Evolutionary conservation across 92 coral and sea anemone species (phyloP).

Genomic region (Palythoa caribaeorum): DNA sequence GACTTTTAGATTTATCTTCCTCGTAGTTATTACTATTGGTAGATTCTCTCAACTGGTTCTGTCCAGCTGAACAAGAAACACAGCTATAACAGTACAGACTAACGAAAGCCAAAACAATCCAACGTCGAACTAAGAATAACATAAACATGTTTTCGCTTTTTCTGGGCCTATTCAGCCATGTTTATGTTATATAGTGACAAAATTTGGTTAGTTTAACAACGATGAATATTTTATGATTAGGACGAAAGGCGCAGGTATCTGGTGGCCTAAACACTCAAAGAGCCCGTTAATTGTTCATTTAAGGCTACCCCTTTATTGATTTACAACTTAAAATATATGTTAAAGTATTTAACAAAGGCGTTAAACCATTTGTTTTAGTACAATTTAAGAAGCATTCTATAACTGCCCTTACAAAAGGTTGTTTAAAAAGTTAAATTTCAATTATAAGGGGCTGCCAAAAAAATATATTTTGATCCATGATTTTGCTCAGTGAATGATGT

Average conservation of each 20-base stretch:
- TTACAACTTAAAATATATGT: neutral
- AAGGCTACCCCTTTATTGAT: neutral
- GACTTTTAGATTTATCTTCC: slow-evolving; percentile 2
- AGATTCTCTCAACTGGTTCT: neutral
- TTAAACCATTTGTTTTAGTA: too few relatives aligned
- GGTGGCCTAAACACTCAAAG: neutral
- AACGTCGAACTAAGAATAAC: neutral
- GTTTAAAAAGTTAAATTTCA: neutral
- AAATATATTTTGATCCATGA: too few relatives aligned
- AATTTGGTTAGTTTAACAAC: neutral
- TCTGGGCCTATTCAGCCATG: neutral
- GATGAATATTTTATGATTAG: neutral
- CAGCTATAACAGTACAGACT: neutral
- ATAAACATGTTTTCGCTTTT: neutral
- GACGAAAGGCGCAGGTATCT: neutral
- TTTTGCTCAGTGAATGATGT: too few relatives aligned
- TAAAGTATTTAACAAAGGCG: neutral
- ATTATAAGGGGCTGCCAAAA: neutral
- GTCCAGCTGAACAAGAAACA: neutral
- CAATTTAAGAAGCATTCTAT: too few relatives aligned
- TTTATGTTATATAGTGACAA: neutral
- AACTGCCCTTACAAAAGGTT: too few relatives aligned
- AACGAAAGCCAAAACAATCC: neutral
- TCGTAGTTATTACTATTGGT: neutral
- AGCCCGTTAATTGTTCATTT: neutral